Base-by-base conservation (phyloP, 2,113 vertebrate species). In the Quiscalus mexicanus region DNA sequence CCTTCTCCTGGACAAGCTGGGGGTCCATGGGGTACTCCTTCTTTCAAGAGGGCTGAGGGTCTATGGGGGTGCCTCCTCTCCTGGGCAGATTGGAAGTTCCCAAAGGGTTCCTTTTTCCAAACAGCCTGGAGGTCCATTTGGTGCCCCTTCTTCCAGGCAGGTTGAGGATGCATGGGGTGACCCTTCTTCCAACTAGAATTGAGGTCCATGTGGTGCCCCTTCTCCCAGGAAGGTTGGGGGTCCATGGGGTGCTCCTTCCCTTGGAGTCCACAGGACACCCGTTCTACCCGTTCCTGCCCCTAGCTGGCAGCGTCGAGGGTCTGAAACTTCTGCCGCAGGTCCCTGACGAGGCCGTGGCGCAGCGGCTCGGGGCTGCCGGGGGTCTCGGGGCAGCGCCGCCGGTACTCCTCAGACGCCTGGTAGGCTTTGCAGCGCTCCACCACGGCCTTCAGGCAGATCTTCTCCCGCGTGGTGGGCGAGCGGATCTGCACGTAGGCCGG, bases 321-420 rank as follows among this genome's bases (percentile, higher is more conserved):
- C 98, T 99, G 99, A 89, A 99, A 99, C 82, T 98, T 99, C 74
- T 99, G 99, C 75, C 99, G 97, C 81, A 99, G 98, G 97, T 98
- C 99, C 97, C 97, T 99, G 86, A 99, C 99, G 11, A 99, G 95
- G 76, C 98, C 98, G 23, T 97, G 98, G 20, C 98, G 98, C 30
- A 93, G 93, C 12, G 93, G 97, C 21, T 98, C 1, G 77, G 35
- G 28, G 74, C 30, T 39, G 50, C 87, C 97, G 35, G 62, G 82
- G 73, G 86, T 49, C 71, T 82, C 95, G n/a, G 96, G 75, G 76
- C 91, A 75, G 47, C 97, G 97, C 13, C 4, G 86, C 62, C 35
- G 64, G 41, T 90, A 95, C 20, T 98, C 98, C 4, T 98, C 98
- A 1, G 98, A 98, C 2, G 98, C 98, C 96, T 98, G 98, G 79